Conservation (phyloP, 2,113 vertebrate species). For the Ptilorrhoa leucosticta region DNA sequence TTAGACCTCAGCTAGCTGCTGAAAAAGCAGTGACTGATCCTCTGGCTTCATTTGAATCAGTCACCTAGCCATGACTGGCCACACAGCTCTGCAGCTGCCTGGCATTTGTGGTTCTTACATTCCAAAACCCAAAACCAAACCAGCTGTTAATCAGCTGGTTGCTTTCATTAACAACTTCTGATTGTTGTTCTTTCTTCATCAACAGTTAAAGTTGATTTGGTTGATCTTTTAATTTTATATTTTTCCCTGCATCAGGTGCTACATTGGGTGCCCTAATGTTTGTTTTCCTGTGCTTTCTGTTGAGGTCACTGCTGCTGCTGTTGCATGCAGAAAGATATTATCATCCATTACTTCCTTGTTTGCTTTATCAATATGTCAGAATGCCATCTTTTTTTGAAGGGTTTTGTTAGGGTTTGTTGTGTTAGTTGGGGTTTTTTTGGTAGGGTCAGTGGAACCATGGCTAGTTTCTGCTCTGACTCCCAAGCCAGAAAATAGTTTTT, state of each 20-base stretch:
- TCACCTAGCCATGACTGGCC: neutral
- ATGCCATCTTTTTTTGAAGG: neutral
- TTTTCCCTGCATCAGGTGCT: fast-evolving
- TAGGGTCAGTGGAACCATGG: neutral
- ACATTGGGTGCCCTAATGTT: neutral
- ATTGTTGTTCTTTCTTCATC: neutral
- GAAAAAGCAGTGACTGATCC: neutral
- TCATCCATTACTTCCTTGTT: neutral
- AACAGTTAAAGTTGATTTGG: neutral
- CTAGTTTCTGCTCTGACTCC: neutral
- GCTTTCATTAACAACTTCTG: neutral
- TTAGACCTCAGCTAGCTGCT: neutral
- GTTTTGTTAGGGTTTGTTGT: neutral
- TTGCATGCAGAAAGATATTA: neutral
- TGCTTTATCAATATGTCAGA: neutral
- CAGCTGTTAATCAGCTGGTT: neutral
- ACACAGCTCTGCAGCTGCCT: neutral
- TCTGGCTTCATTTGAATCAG: neutral
- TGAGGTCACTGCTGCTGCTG: neutral
- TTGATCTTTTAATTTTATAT: neutral
- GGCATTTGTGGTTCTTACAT: neutral
- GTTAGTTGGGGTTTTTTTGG: neutral
- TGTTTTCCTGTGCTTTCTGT: neutral
- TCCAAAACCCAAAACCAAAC: neutral
- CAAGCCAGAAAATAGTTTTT: neutral